Evolutionary conservation across 2,113 vertebrate species (phyloP).

Genomic region (Pelusios castaneus): DNA sequence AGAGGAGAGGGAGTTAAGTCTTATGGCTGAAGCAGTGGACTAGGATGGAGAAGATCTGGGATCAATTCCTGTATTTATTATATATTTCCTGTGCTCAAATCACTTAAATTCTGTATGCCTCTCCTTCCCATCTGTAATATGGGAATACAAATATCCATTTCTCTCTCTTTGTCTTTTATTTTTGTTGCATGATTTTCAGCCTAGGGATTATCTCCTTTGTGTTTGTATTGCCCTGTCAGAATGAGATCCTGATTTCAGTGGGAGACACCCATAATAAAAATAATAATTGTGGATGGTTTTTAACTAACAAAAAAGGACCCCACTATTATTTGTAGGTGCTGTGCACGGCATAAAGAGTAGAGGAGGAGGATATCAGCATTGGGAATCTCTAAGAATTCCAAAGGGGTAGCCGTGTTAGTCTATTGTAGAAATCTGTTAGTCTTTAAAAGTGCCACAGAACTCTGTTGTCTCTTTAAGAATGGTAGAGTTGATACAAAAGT

Average conservation of each 20-base stretch:
- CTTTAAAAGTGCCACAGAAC: too few species aligned
- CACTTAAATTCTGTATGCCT: neutral
- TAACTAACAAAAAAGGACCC: rapidly evolving
- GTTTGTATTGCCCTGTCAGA: neutral
- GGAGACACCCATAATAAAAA: neutral
- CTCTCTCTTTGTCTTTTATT: neutral
- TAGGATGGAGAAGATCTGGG: neutral
- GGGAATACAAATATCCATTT: neutral
- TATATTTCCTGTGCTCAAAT: slow-evolving; percentile 21
- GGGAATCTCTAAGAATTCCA: neutral
- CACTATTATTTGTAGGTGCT: neutral
- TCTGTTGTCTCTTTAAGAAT: too few species aligned
- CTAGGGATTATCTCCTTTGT: neutral
- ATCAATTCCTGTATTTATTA: slow-evolving; percentile 24
- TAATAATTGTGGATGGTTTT: neutral
- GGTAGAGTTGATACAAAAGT: rapidly evolving
- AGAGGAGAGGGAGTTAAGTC: neutral
- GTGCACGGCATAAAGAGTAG: neutral
- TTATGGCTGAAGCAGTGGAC: neutral
- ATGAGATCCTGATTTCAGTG: neutral
- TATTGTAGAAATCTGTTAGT: too few species aligned
- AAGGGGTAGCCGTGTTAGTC: too few species aligned
- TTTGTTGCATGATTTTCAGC: neutral
- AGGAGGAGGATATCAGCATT: neutral
- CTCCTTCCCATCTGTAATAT: neutral